Evolutionary conservation across 2,888 invertebrate species (phyloP).

Genomic region (Lissocephala sabroskyi): DNA sequence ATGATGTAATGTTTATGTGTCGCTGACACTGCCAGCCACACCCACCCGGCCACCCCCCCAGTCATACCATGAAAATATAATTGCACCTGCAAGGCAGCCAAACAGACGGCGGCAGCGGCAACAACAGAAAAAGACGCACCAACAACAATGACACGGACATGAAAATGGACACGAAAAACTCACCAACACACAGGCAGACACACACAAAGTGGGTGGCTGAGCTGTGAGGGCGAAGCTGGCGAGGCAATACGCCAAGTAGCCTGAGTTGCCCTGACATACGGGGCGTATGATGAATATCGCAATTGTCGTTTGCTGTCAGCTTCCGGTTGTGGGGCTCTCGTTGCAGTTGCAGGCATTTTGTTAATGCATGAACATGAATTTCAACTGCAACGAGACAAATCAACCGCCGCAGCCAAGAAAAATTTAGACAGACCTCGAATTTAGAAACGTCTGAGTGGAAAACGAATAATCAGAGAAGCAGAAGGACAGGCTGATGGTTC

Average conservation of each 20-base stretch:
- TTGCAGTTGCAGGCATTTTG: constrained; percentile 50
- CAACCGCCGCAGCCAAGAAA: no score
- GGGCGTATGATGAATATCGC: constrained; percentile 60
- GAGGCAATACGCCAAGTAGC: constrained; percentile 60
- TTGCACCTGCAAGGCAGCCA: constrained; percentile 61
- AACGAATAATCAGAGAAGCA: constrained; percentile 28
- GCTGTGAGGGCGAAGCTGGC: constrained; percentile 4
- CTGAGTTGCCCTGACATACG: constrained; percentile 37
- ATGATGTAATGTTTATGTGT: constrained; percentile 61
- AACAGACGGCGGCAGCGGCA: constrained; percentile 3
- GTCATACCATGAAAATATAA: constrained; percentile 44
- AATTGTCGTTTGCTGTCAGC: constrained; percentile 65
- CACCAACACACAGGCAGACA: neutral
- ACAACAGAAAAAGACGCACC: neutral
- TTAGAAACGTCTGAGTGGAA: neutral
- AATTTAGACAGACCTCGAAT: neutral
- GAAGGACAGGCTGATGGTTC: constrained; percentile 44
- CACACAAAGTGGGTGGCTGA: neutral
- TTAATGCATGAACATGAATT: constrained; percentile 62
- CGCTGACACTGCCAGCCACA: constrained; percentile 43
- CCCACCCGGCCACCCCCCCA: constrained; percentile 1
- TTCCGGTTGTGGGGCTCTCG: constrained; percentile 43
- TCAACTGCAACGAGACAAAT: constrained; percentile 13
- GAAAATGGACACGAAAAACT: neutral
- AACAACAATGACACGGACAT: constrained; percentile 42